These are phyloP conservation scores for Paracyprichromis sp. DNA, from an alignment of 2,113 vertebrate genomes.

Conservation along the genomic window DNA sequence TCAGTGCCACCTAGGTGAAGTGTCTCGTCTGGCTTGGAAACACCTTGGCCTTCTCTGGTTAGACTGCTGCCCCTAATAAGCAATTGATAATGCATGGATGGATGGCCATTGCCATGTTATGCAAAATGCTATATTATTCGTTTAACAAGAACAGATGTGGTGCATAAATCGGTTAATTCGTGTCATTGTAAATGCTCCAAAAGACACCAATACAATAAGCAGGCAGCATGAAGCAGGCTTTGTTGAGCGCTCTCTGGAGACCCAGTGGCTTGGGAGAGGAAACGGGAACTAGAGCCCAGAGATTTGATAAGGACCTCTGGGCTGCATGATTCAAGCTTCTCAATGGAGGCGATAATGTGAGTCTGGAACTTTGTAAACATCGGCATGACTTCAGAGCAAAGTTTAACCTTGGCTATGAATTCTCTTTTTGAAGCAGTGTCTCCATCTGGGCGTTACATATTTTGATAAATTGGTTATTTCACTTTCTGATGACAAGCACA, in stretches of 20 bases:
- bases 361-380: conserved; percentile 2
- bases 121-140: not conserved
- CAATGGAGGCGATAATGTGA: conserved; percentile 26
- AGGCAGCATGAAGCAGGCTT: conserved; percentile 46
- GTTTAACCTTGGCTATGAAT: not conserved
- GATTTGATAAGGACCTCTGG: conserved; percentile 49
- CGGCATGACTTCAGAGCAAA: not conserved
- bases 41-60: not conserved
- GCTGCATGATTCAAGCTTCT: not conserved
- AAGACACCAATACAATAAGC: not conserved
- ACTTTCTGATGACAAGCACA: not conserved
- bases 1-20: not conserved
- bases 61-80: not conserved
- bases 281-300: conserved; percentile 34
- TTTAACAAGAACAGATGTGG: not conserved
- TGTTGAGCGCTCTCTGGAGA: conserved; percentile 48
- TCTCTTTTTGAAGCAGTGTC: not conserved
- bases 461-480: not conserved
- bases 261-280: conserved; percentile 32
- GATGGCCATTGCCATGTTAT: not conserved
- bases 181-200: not conserved
- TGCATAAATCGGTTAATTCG: not conserved
- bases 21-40: not conserved
- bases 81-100: not conserved
- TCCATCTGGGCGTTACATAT: not conserved